Base-by-base conservation (phyloP, 2,797 vertebrate genomes). In the Tokudaia muenninki region DNA sequence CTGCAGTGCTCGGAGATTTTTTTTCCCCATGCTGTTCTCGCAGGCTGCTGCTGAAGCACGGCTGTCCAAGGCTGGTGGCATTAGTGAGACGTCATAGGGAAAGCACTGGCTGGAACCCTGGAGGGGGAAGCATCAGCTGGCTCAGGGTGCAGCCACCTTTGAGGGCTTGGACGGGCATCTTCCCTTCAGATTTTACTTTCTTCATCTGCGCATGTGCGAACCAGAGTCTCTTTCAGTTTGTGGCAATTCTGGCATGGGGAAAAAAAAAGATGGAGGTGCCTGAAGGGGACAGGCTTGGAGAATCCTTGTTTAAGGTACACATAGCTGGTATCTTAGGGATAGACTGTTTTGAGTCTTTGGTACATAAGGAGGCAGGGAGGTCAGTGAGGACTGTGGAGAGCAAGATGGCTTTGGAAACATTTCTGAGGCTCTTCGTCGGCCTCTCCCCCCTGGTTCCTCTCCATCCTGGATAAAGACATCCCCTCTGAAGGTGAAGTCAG, bases 321-420 rank as follows among this genome's bases (percentile, higher is more conserved):
- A 75, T 14, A 88, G 17, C 41, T 82, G 41, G 75, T 55, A 89
- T 29, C 8, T 29, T 89, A 37, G 37, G 88, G 83, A 74, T 74
- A 34, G 24, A 86, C 50, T 74, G 94, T 88, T 37, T 16, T 11
- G 89, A 77, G 50, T 95, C 50, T 95, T 92, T 96, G 81, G 34
- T 50, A 82, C 83, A 79, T 75, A 31, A 14, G 47, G 83, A 94
- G 67, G 47, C 59, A 65, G 17, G 52, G 52, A 87, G 72, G 61
- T n/a, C 10, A 10, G 1, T 21, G 37, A 31, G 11, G 19, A 37
- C 67, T 3, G 4, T 14, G 24, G 44, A 78, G 31, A 52, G 2
- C 22, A 93, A 52, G 37, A 75, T 75, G n/a, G 24, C 52, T 90
- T 90, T 95, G 87, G 59, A 84, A 91, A 84, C 26, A 19, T 10